A percentile compares a stretch with the other conserved stretches of the same genome.
phyloP scores from a whole-genome alignment of 2,888 invertebrate species.

The Thereva nobilitata region DNA sequence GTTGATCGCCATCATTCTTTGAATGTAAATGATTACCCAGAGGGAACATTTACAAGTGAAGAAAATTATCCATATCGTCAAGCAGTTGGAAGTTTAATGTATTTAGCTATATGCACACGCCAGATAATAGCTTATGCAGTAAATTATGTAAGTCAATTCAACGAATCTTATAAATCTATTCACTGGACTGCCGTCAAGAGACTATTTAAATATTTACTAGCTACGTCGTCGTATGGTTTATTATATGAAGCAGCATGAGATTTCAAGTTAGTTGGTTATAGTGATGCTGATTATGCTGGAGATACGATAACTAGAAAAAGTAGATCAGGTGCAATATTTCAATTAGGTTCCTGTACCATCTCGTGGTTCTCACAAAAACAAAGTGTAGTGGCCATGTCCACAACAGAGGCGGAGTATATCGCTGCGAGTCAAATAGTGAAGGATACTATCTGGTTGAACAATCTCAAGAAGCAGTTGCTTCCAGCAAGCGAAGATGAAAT shows the following conservation, averaged over 20 bases:
- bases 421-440: constrained; percentile 44
- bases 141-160: constrained; percentile 2
- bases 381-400: not conserved
- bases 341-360: not conserved
- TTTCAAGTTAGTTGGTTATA: not conserved
- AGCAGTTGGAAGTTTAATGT: constrained; percentile 33
- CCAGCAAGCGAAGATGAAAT: constrained; percentile 30
- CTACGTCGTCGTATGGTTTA: not conserved
- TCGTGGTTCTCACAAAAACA: constrained; percentile 10
- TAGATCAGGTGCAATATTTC: not conserved
- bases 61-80: not conserved
- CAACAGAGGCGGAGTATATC: constrained; percentile 13
- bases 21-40: too few relatives aligned
- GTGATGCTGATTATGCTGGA: constrained; percentile 15
- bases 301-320: not conserved
- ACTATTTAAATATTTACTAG: not conserved
- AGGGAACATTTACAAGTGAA: not conserved
- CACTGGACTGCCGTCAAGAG: not conserved
- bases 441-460: constrained; percentile 46
- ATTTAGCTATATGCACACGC: not conserved
- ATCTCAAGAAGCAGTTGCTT: constrained; percentile 35
- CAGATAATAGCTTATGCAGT: constrained; percentile 12
- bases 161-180: not conserved
- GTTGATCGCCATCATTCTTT: constrained; percentile 5
- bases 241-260: not conserved